Evolutionary conservation across 2,797 vertebrate genomes (phyloP).

Genomic region (Enteromius unitaeniatus): DNA sequence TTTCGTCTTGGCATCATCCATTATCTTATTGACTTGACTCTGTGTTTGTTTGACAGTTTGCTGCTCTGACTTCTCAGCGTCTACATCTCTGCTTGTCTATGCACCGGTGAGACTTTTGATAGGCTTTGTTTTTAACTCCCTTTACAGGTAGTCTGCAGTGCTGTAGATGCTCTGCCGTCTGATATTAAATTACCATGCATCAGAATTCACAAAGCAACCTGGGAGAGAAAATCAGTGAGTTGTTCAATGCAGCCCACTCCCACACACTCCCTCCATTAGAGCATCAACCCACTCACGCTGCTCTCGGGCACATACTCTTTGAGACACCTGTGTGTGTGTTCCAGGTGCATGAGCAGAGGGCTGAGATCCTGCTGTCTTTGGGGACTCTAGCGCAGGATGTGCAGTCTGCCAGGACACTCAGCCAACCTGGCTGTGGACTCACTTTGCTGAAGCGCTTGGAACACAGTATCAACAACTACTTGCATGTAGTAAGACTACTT

Average conservation of each 20-base stretch:
- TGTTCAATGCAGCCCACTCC: constrained; percentile 27
- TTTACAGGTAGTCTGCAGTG: constrained; percentile 69
- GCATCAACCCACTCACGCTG: constrained; percentile 34
- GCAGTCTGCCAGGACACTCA: constrained; percentile 53
- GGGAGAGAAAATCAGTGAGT: constrained; percentile 76
- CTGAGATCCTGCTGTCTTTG: constrained; percentile 72
- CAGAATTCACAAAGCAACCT: constrained; percentile 71
- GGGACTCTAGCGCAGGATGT: constrained; percentile 69
- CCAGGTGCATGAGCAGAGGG: constrained; percentile 72
- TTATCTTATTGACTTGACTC: constrained; percentile 15
- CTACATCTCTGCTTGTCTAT: constrained; percentile 32
- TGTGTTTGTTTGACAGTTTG: constrained; percentile 23
- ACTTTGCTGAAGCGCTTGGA: constrained; percentile 70
- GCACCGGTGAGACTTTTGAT: constrained; percentile 42
- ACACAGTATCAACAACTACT: constrained; percentile 75
- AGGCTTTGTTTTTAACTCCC: constrained; percentile 46
- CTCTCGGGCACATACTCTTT: constrained; percentile 11
- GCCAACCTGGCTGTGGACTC: constrained; percentile 65
- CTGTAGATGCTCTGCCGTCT: constrained; percentile 58
- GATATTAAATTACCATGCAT: constrained; percentile 71
- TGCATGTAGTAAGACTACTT: constrained; percentile 71
- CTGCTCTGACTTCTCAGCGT: not conserved
- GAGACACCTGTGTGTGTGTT: constrained; percentile 43
- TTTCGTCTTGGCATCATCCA: not conserved
- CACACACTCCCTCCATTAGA: constrained; percentile 10